phyloP scores from a whole-genome alignment of 2,888 invertebrate genomes.

The Aspidiotus rigidus region DNA sequence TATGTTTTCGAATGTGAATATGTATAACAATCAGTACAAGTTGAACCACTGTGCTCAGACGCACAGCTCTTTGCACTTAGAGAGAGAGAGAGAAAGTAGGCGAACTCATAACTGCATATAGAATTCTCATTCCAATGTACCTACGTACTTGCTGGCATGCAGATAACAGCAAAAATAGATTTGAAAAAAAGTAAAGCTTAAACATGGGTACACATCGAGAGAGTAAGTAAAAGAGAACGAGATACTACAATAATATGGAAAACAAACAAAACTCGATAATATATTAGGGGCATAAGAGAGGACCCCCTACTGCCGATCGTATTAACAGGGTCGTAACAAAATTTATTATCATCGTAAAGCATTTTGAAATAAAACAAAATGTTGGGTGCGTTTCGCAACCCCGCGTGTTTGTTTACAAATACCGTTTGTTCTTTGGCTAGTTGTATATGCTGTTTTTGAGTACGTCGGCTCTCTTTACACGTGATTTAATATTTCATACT shows the following conservation, averaged over 20 bases:
- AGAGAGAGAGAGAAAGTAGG: no score
- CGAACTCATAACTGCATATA: no score
- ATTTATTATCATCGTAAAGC: constrained; percentile 24
- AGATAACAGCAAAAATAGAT: no score
- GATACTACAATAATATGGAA: background rate
- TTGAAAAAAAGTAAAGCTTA: no score
- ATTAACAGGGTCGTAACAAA: constrained; percentile 24
- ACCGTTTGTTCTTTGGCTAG: background rate
- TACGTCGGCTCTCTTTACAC: constrained; percentile 2
- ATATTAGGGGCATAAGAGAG: constrained; percentile 20
- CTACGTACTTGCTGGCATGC: no score
- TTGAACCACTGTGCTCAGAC: no score
- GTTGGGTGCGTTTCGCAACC: constrained; percentile 10
- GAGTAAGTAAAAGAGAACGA: no score
- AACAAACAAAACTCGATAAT: constrained; percentile 24
- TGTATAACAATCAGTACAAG: no score
- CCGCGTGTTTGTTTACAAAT: constrained; percentile 3
- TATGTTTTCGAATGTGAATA: no score
- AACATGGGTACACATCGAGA: no score
- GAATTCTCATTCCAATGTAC: no score
- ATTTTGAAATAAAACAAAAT: constrained; percentile 19
- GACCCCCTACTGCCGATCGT: constrained; percentile 16
- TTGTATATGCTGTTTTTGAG: background rate
- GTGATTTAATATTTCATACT: constrained; percentile 17
- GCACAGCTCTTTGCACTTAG: no score